phyloP scores from a whole-genome alignment of 2,797 vertebrate species.

The Microchirus variegatus region DNA sequence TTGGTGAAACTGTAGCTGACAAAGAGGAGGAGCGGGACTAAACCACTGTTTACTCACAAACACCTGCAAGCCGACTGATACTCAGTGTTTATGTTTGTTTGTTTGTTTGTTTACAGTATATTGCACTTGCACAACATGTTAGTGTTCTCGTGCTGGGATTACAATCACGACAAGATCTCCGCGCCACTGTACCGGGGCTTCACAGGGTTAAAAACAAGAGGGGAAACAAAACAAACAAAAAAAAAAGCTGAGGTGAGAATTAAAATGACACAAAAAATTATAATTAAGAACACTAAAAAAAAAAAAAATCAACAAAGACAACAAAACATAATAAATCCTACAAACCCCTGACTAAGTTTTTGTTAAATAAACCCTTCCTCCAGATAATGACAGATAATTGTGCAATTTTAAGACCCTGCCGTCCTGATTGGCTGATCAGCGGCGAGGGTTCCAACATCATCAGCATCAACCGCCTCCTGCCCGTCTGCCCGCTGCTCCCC shows the following conservation, averaged over 20 bases:
- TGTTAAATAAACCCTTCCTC: conserved; percentile 64
- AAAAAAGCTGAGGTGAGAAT: conserved; percentile 28
- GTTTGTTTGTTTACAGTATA: conserved; percentile 58
- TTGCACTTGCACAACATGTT: conserved; percentile 75
- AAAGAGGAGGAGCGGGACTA: conserved; percentile 8
- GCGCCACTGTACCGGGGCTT: conserved; percentile 55
- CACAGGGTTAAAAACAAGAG: conserved; percentile 33
- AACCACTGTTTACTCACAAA: conserved; percentile 20
- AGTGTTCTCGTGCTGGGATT: conserved; percentile 69
- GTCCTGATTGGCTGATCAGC: conserved; percentile 80
- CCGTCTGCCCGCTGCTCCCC: conserved; percentile 3
- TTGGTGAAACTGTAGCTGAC: conserved; percentile 7
- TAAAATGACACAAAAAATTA: conserved; percentile 8
- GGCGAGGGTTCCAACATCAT: conserved; percentile 48
- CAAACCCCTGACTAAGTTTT: conserved; percentile 43
- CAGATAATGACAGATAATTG: conserved; percentile 49
- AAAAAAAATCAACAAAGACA: conserved; percentile 29
- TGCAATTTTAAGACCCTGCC: conserved; percentile 64
- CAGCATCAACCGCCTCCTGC: conserved; percentile 2
- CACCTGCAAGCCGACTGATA: conserved; percentile 37
- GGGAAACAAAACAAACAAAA: too few species aligned
- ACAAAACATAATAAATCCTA: conserved; percentile 54
- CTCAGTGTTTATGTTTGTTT: conserved; percentile 51
- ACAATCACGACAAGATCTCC: conserved; percentile 53
- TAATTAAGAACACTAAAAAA: conserved; percentile 19